Evolutionary conservation across 2,113 vertebrate genomes (phyloP), one percentile per base, ranked within the genome.

Genomic region (Cyprinus carpio): DNA sequence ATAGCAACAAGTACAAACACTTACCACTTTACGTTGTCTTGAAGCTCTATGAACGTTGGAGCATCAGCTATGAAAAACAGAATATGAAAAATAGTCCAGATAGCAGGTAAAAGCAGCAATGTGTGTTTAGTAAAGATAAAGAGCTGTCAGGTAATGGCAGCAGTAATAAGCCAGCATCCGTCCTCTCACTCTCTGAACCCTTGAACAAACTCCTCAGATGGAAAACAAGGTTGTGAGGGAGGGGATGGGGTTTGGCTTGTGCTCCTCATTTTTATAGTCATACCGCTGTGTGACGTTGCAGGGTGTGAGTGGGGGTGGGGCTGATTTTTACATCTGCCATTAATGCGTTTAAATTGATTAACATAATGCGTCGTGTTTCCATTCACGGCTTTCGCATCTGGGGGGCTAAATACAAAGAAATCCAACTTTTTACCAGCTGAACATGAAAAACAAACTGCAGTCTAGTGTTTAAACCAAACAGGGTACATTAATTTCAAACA

Each of bases 221-320:
- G 56, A 83, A 83, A 65, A 83, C 58, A 20, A 87, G 89, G 83
- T 82, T 43, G 86, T 83, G 87, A 87, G 72, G 81, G 79, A 34
- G 62, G 72, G 49, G 67, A 37, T 5, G 76, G 89, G 81, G 89
- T 88, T 81, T 87, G 85, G 90, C 34, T 34, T 27, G 27, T 23
- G 82, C 51, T 46, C 64, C 75, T 67, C 46, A 1, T 79, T 78
- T 86, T 87, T 89, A 89, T 83, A 87, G 76, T 85, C 79, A 54
- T 96, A 92, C 96, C 95, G 95, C 49, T 95, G 95, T 94, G 93
- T 94, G 93, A 37, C 23, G 60, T 75, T 23, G 49, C 51, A 64
- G 27, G 13, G 81, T 51, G n/a, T 29, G 11, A 83, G 81, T 5
- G 16, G 79, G 56, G 40, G 64, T 8, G 80, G 29, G 56, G 76